Conservation (phyloP, 2,888 invertebrate species). For the Geotrupes spiniger region DNA sequence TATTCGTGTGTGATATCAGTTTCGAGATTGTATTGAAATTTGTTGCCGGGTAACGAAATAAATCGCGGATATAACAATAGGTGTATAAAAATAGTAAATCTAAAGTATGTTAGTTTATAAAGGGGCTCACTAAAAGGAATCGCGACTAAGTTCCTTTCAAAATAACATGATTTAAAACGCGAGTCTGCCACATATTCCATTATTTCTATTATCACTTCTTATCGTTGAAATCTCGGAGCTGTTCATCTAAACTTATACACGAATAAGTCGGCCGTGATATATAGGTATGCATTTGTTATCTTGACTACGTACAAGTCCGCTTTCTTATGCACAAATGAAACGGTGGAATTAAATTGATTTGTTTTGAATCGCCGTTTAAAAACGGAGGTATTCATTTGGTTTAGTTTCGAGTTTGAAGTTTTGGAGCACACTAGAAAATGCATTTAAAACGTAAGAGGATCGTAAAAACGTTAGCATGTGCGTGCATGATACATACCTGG, state of each 20-base stretch:
- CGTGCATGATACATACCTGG: conserved; percentile 12
- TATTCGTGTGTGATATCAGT: too few species aligned
- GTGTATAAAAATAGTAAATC: neutral
- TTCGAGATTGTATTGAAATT: too few species aligned
- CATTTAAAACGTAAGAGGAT: conserved; percentile 6
- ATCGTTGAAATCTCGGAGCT: conserved; percentile 8
- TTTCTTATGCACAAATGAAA: conserved; percentile 8
- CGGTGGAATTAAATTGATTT: neutral
- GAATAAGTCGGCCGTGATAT: conserved; percentile 9
- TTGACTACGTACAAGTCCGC: neutral
- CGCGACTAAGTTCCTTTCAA: conserved; percentile 3
- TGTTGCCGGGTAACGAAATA: too few species aligned
- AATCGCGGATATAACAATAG: too few species aligned
- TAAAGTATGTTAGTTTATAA: neutral
- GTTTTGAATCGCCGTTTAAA: conserved; percentile 7
- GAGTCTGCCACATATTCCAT: conserved; percentile 10
- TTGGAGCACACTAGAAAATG: neutral
- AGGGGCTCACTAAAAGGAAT: neutral
- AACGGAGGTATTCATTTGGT: conserved; percentile 5
- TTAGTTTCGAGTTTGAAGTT: neutral
- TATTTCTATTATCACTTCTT: conserved; percentile 15
- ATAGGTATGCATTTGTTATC: conserved; percentile 11
- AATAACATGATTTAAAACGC: conserved; percentile 13
- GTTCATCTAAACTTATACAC: conserved; percentile 7
- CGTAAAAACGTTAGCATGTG: conserved; percentile 10